Evolutionary conservation across 2,113 vertebrate genomes (phyloP).

Genomic region (Coryphaenoides rupestris): DNA sequence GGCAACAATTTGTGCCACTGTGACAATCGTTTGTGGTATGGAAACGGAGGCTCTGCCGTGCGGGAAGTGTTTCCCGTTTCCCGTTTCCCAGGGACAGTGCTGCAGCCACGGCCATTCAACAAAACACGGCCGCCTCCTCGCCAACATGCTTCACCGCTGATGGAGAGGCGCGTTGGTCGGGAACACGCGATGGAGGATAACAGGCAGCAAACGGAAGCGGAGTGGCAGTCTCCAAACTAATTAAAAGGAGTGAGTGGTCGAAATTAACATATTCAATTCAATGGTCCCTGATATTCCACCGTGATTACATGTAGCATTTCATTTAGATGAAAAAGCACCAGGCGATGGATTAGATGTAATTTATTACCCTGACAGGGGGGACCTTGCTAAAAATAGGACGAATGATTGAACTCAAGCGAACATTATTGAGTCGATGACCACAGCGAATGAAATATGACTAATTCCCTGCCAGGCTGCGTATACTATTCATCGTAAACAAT

Average conservation of each 20-base stretch:
- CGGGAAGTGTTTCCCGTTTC: background rate
- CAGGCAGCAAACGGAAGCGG: background rate
- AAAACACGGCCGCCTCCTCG: background rate
- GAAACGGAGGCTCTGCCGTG: background rate
- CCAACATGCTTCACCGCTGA: background rate
- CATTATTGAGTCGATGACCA: background rate
- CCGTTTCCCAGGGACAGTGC: background rate
- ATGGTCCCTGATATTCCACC: background rate
- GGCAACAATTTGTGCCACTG: background rate
- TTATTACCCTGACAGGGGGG: background rate
- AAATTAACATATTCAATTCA: background rate
- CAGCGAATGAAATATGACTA: background rate
- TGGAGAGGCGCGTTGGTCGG: background rate
- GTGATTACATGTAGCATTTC: background rate
- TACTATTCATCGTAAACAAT: background rate
- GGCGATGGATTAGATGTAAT: background rate
- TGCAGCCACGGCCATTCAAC: background rate
- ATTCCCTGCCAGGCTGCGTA: background rate
- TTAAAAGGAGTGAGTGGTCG: background rate
- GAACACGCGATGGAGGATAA: background rate
- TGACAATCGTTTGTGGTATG: background rate
- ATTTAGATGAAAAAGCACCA: constrained; percentile 2
- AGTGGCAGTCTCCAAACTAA: background rate
- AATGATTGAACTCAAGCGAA: background rate
- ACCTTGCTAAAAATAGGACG: background rate